Evolutionary conservation across 2,888 invertebrate species (phyloP).

Genomic region (Nemotelus pantherinus): DNA sequence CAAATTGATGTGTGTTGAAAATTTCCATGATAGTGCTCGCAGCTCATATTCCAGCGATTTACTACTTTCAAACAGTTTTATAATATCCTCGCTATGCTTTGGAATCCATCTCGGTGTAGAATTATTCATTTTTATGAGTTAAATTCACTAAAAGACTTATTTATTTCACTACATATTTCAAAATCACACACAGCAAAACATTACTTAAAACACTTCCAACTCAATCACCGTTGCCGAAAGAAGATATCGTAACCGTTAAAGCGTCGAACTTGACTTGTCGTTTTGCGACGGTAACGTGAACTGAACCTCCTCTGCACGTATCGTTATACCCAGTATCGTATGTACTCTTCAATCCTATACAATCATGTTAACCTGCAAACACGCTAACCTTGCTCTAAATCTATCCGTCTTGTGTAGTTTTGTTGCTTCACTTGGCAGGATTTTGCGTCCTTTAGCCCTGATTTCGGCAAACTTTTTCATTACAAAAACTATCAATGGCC

Average conservation of each 20-base stretch:
- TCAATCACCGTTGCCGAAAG: background rate
- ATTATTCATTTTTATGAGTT: slow-evolving; percentile 18
- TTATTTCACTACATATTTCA: background rate
- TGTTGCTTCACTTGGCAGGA: background rate
- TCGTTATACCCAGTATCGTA: background rate
- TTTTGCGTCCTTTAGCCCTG: slow-evolving; percentile 36
- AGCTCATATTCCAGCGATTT: slow-evolving; percentile 60
- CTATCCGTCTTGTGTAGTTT: background rate
- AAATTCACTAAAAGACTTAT: background rate
- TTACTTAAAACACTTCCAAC: background rate
- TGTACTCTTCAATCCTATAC: background rate
- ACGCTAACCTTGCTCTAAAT: slow-evolving; percentile 47
- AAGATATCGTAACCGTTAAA: background rate
- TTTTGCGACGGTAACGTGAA: background rate
- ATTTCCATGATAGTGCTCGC: slow-evolving; percentile 60
- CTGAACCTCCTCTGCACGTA: background rate
- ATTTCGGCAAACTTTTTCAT: slow-evolving; percentile 7
- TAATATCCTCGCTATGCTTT: slow-evolving; percentile 60
- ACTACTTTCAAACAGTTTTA: slow-evolving; percentile 61
- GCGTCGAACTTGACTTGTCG: background rate
- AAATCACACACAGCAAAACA: background rate
- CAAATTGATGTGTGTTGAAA: slow-evolving; percentile 62
- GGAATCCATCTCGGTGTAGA: slow-evolving; percentile 53
- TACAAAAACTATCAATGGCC: slow-evolving; percentile 23
- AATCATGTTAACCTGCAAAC: slow-evolving; percentile 14